A percentile compares a stretch with the other conserved stretches of the same genome.
phyloP scores from a whole-genome alignment of 1,140 invertebrate species.

The Atta colombica region DNA sequence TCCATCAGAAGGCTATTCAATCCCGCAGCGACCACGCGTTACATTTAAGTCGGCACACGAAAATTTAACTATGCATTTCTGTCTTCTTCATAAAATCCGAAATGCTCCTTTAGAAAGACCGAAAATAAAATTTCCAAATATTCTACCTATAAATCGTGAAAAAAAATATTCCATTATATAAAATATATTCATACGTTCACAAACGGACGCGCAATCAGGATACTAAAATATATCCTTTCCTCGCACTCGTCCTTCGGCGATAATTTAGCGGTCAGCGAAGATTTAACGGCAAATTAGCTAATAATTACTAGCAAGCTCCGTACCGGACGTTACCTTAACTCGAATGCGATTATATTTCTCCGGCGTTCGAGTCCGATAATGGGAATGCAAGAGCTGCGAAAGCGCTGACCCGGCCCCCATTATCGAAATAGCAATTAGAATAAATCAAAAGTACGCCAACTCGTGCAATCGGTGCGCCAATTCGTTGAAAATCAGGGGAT shows the following conservation, averaged over 20 bases:
- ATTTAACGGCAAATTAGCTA: conserved; percentile 86
- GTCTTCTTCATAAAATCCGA: not conserved
- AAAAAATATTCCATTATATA: conserved; percentile 5
- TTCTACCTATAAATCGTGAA: no score
- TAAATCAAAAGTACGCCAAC: conserved; percentile 84
- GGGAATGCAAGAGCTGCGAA: conserved; percentile 84
- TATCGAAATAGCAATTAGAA: conserved; percentile 87
- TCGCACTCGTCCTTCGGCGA: conserved; percentile 67
- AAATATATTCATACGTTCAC: conserved; percentile 23
- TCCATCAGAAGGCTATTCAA: conserved; percentile 64
- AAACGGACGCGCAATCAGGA: not conserved
- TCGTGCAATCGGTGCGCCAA: conserved; percentile 78
- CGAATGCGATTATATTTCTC: conserved; percentile 84
- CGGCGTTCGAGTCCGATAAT: conserved; percentile 83
- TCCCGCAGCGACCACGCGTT: conserved; percentile 49
- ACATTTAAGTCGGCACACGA: conserved; percentile 41
- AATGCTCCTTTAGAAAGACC: not conserved
- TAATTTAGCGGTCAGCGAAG: conserved; percentile 84
- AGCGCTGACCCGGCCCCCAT: conserved; percentile 74
- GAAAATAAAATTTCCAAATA: conserved; percentile 12
- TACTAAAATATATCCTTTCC: conserved; percentile 51
- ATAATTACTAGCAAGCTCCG: conserved; percentile 81
- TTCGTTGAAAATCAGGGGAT: conserved; percentile 77
- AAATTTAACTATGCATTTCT: conserved; percentile 13
- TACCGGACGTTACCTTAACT: conserved; percentile 83